Percentiles rank a stretch among this genome's conserved stretches.
phyloP scores from a whole-genome alignment of 2,797 vertebrate species.

The Lithobates sylvaticus region DNA sequence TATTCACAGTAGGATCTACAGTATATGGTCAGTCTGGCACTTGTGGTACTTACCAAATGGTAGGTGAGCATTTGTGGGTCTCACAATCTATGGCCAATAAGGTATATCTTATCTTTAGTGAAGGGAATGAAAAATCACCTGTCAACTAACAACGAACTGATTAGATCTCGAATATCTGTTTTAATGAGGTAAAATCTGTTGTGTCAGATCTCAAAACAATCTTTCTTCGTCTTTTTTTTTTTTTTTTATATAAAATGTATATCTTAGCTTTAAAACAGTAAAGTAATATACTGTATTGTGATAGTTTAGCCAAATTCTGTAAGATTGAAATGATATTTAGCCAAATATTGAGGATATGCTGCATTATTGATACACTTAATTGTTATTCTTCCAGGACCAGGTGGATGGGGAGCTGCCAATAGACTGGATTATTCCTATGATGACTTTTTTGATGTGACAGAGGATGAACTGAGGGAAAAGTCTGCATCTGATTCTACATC shows the following conservation, averaged over 20 bases:
- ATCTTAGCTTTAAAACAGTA: too few relatives aligned
- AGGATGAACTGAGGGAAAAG: slow-evolving; percentile 72
- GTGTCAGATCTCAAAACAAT: background rate
- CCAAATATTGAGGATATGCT: background rate
- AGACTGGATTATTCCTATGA: slow-evolving; percentile 92
- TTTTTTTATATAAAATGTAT: background rate
- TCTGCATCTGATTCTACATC: slow-evolving; percentile 62
- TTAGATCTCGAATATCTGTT: background rate
- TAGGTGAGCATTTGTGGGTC: too few relatives aligned
- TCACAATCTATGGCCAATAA: too few relatives aligned
- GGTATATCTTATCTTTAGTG: too few relatives aligned
- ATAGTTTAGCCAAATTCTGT: background rate
- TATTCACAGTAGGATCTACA: too few relatives aligned
- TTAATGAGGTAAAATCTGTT: background rate
- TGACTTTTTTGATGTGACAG: slow-evolving; percentile 81
- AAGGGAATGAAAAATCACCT: too few relatives aligned
- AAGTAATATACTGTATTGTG: background rate
- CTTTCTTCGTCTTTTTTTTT: too few relatives aligned
- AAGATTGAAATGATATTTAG: background rate
- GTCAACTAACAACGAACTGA: too few relatives aligned
- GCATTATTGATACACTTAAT: background rate
- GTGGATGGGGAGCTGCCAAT: slow-evolving; percentile 86
- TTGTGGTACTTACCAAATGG: too few relatives aligned
- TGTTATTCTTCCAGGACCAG: slow-evolving; percentile 80
- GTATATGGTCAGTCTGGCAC: too few relatives aligned